Evolutionary conservation across 2,113 vertebrate genomes (phyloP).

Genomic region (Dasypus novemcinctus): DNA sequence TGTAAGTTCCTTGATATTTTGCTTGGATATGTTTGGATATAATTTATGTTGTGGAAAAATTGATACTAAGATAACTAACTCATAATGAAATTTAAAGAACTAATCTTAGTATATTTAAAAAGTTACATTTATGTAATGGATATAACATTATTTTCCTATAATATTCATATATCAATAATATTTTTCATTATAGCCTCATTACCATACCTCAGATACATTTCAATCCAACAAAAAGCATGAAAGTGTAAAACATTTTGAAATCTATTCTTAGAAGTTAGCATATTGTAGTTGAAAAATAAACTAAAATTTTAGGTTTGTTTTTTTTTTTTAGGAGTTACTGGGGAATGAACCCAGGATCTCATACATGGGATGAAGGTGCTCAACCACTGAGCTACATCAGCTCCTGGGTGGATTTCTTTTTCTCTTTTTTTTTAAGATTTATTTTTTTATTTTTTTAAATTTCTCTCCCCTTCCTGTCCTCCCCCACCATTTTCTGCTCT

Average conservation of each 20-base stretch:
- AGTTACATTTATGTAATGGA: not conserved
- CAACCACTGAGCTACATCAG: too few species aligned
- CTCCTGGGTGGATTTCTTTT: too few species aligned
- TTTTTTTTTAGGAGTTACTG: not conserved
- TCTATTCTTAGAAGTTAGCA: conserved; percentile 39
- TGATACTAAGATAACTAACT: not conserved
- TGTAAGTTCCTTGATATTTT: not conserved
- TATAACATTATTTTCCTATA: not conserved
- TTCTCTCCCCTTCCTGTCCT: too few species aligned
- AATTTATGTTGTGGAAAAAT: not conserved
- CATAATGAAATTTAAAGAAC: not conserved
- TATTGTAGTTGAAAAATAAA: conserved; percentile 40
- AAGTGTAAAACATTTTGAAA: conserved; percentile 18
- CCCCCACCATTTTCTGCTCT: too few species aligned
- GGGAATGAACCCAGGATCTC: too few species aligned
- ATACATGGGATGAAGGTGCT: too few species aligned
- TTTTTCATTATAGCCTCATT: conserved; percentile 32
- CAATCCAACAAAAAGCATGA: conserved; percentile 43
- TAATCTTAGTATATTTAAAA: not conserved
- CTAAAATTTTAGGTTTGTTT: not conserved
- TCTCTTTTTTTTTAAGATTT: too few species aligned
- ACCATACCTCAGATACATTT: conserved; percentile 43
- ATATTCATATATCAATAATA: conserved; percentile 16
- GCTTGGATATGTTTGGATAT: not conserved
- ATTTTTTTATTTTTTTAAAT: too few species aligned